Conservation (phyloP, 2,888 invertebrate genomes). For the Suillia variegata region DNA sequence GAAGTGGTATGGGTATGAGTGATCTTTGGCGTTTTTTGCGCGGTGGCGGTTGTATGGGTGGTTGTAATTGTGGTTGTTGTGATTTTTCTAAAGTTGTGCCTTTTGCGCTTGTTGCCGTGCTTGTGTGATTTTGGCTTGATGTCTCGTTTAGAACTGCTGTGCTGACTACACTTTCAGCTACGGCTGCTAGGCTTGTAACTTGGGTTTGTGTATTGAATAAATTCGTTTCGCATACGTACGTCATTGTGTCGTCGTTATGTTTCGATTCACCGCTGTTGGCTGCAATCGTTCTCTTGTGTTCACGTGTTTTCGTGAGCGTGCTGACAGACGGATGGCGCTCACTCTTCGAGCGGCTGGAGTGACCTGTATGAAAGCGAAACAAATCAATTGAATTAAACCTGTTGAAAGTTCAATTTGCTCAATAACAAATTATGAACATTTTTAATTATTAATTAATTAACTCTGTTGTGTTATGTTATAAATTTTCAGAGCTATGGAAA, state of each 20-base stretch:
- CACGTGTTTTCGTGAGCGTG: constrained; percentile 21
- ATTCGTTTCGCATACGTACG: constrained; percentile 61
- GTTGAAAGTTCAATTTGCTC: too few species aligned
- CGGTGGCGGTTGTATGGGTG: constrained; percentile 52
- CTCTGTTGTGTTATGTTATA: too few species aligned
- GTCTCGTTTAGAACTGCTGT: too few species aligned
- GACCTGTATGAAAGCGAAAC: constrained; percentile 39
- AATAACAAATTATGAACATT: not conserved
- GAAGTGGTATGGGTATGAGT: constrained; percentile 46
- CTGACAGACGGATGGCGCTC: constrained; percentile 26
- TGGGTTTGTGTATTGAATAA: constrained; percentile 45
- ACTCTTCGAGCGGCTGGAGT: constrained; percentile 51
- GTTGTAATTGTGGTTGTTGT: constrained; percentile 20
- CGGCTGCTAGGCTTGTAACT: constrained; percentile 6
- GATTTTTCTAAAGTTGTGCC: not conserved
- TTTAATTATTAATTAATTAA: not conserved
- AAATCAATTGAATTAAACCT: not conserved
- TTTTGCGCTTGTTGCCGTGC: not conserved
- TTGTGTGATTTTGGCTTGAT: too few species aligned
- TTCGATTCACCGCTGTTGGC: constrained; percentile 15
- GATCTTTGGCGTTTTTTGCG: constrained; percentile 56
- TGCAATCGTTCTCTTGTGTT: constrained; percentile 22
- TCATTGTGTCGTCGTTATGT: constrained; percentile 39
- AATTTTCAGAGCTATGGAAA: too few species aligned
- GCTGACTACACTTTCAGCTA: not conserved